These are phyloP conservation scores for Andricus quercusramuli DNA, from an alignment of 2,888 invertebrate genomes.

Conservation along the genomic window DNA sequence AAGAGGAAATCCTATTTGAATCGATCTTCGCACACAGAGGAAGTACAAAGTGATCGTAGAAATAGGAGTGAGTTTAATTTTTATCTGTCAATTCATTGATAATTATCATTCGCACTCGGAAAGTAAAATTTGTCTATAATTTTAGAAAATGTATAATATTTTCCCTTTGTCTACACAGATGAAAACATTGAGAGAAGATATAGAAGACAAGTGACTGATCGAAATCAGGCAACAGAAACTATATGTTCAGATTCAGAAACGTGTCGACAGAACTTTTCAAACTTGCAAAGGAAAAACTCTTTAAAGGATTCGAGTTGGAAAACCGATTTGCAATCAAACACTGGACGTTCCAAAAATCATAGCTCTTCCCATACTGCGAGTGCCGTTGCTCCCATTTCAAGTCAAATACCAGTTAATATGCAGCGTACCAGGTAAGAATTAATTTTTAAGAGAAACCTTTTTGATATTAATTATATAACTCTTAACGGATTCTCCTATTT, in stretches of 20 bases:
- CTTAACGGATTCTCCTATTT: too few relatives aligned
- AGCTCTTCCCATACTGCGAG: conserved; percentile 9
- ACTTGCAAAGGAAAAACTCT: conserved; percentile 55
- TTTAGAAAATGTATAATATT: neutral
- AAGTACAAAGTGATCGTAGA: conserved; percentile 60
- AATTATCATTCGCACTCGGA: neutral
- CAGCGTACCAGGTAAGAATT: neutral
- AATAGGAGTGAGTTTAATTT: conserved; percentile 53
- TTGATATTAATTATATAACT: neutral
- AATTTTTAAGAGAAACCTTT: neutral
- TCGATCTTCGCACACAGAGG: conserved; percentile 80
- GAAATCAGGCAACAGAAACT: conserved; percentile 56
- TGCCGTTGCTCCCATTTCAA: neutral
- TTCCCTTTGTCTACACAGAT: neutral
- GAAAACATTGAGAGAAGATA: conserved; percentile 53
- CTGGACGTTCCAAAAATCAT: conserved; percentile 58
- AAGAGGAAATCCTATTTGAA: conserved; percentile 85
- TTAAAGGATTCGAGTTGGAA: conserved; percentile 55
- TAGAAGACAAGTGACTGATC: conserved; percentile 61
- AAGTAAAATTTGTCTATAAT: neutral
- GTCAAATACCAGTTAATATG: neutral
- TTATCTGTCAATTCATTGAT: neutral
- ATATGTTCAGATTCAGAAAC: conserved; percentile 56
- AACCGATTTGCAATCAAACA: conserved; percentile 56
- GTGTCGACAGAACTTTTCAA: conserved; percentile 54